These are phyloP conservation scores for Varanus salvator DNA, from an alignment of 2,113 vertebrate species.

Conservation along the genomic window DNA sequence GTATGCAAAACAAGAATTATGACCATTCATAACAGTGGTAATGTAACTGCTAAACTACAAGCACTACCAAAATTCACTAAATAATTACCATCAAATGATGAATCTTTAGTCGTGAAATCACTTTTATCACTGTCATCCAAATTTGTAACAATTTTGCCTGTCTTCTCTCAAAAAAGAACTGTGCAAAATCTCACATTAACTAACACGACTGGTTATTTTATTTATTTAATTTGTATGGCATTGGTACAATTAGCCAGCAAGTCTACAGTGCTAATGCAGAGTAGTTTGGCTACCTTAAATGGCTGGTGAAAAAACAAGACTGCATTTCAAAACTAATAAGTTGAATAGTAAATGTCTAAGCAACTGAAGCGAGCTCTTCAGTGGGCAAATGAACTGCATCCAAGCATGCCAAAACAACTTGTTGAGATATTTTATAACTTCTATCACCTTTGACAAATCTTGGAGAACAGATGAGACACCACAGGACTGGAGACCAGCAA, in stretches of 20 bases:
- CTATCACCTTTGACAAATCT: no score
- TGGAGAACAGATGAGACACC: no score
- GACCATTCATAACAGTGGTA: not conserved
- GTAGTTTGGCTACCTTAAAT: not conserved
- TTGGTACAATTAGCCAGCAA: no score
- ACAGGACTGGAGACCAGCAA: no score
- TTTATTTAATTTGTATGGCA: no score
- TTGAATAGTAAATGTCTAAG: no score
- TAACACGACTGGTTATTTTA: not conserved
- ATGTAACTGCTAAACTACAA: not conserved
- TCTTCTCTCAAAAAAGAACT: not conserved
- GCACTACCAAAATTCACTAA: not conserved
- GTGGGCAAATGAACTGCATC: no score
- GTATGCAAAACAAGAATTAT: not conserved
- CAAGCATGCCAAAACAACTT: no score
- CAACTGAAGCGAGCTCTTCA: no score
- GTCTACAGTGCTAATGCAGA: no score
- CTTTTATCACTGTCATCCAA: not conserved
- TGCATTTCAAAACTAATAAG: no score
- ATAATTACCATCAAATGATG: not conserved
- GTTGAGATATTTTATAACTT: no score
- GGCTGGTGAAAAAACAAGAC: not conserved
- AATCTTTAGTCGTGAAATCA: not conserved
- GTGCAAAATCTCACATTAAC: not conserved
- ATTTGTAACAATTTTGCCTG: not conserved